A percentile compares a stretch with the other conserved stretches of the same genome.
phyloP scores from a whole-genome alignment of 1,140 invertebrate genomes.

The Hylaeus anthracinus region DNA sequence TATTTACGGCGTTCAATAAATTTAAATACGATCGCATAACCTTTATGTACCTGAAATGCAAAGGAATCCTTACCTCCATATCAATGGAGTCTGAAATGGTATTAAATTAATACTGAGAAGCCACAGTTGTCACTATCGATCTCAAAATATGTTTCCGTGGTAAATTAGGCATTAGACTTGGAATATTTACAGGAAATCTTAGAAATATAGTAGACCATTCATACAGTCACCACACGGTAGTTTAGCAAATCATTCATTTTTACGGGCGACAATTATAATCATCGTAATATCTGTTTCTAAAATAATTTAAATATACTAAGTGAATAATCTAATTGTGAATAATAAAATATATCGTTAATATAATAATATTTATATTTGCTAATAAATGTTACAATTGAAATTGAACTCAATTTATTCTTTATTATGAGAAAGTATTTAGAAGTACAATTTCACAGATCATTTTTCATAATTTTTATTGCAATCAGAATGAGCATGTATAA shows the following conservation, averaged over 20 bases:
- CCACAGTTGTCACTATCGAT: constrained; percentile 38
- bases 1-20: neutral
- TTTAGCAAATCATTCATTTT: constrained; percentile 33
- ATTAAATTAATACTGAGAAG: constrained; percentile 44
- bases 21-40: constrained; percentile 11
- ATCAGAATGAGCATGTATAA: constrained; percentile 8
- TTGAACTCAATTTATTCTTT: neutral
- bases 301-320: constrained; percentile 1
- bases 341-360: too few species aligned
- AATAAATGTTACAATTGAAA: neutral
- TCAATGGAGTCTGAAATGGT: constrained; percentile 1
- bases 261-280: constrained; percentile 17
- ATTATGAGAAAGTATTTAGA: neutral
- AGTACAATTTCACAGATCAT: neutral
- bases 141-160: constrained; percentile 13
- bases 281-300: neutral
- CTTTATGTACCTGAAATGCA: neutral
- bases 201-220: constrained; percentile 17
- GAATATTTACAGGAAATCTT: constrained; percentile 43
- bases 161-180: constrained; percentile 33
- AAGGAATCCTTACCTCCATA: constrained; percentile 63
- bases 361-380: neutral
- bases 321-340: too few species aligned
- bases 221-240: constrained; percentile 22
- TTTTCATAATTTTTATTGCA: neutral